Evolutionary conservation across 2,888 invertebrate genomes (phyloP), one percentile per base, ranked within the genome.

Genomic region (Chironomus tentans): DNA sequence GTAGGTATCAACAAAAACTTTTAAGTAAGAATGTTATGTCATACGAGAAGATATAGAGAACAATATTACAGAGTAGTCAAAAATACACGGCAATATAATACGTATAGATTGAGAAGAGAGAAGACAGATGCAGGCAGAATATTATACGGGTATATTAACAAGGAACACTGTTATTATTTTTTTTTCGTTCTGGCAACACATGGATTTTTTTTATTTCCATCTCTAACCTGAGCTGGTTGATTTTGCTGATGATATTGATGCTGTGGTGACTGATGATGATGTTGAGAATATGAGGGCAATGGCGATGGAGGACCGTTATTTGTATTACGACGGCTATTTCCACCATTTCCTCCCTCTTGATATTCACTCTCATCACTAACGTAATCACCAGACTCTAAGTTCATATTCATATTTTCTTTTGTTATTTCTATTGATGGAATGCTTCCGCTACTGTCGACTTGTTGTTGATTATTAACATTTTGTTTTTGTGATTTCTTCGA

Each of bases 341-440:
- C 21, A 3, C 10, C 21, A 47, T 76, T 68, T 46, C 21, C 61
- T 10, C 61, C 70, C 65, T 76, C 76, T 65, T 68, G 70, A 69
- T 69, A 76, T 76, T 76, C 69, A 46, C 69, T 84, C 79, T 88
- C 88, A 71, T 84, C 88, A 84, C 76, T 78, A 22, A 75, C 50
- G 76, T 78, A 78, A 72, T 78, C 78, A 77, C 75, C 73, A 68
- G 77, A 46, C 79, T 87, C 87, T 77, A 90, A 90, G 83, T 89
- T 88, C 82, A 38, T 38, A 38, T 38, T 38, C 38, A 38, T 38
- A 4, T 38, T 38, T 38, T 93, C 93, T 88, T 92, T 92, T 82
- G 92, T 92, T 84, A 93, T 92, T 88, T 93, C 92, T 85, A 87
- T 87, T 84, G 86, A 86, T 81, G 86, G 86, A 84, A 86, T 86